phyloP scores from a whole-genome alignment of 2,888 invertebrate species.

The Alsophila aescularia region DNA sequence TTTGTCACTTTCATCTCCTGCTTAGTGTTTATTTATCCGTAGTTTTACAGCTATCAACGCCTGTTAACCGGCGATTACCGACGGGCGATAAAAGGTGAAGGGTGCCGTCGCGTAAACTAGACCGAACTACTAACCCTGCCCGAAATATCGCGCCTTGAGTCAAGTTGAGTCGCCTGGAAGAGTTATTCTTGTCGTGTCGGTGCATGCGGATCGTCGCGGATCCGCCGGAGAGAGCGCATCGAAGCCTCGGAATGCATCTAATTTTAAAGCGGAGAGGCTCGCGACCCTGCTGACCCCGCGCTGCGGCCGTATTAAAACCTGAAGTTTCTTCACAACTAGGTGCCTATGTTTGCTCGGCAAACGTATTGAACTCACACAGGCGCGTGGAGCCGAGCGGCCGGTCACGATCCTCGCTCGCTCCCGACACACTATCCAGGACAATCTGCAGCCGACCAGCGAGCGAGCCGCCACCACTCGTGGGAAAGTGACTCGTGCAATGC shows the following conservation, averaged over 20 bases:
- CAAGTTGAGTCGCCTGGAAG: slow-evolving; percentile 68
- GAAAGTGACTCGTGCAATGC: slow-evolving; percentile 73
- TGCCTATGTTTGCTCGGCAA: slow-evolving; percentile 79
- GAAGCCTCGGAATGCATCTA: slow-evolving; percentile 83
- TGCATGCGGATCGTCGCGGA: slow-evolving; percentile 64
- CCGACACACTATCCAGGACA: slow-evolving; percentile 76
- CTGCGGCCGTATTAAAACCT: slow-evolving; percentile 80
- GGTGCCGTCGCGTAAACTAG: slow-evolving; percentile 58
- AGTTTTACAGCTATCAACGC: slow-evolving; percentile 47
- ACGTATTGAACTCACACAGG: slow-evolving; percentile 77
- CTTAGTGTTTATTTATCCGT: slow-evolving; percentile 49
- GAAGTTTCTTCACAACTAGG: slow-evolving; percentile 83
- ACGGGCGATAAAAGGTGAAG: slow-evolving; percentile 53
- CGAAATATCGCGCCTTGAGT: slow-evolving; percentile 68
- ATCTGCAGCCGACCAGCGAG: slow-evolving; percentile 47
- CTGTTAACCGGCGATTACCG: slow-evolving; percentile 52
- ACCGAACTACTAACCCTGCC: slow-evolving; percentile 79
- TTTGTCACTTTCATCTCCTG: slow-evolving; percentile 43
- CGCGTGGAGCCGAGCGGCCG: slow-evolving; percentile 63
- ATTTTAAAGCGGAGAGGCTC: slow-evolving; percentile 83
- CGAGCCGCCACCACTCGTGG: slow-evolving; percentile 63
- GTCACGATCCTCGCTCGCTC: slow-evolving; percentile 76
- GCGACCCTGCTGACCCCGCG: slow-evolving; percentile 82
- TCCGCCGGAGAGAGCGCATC: slow-evolving; percentile 58
- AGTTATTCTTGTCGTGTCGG: slow-evolving; percentile 69